Evolutionary conservation across 2,888 invertebrate species (phyloP), one percentile per base, ranked within the genome.

Genomic region (Homarus gammarus): DNA sequence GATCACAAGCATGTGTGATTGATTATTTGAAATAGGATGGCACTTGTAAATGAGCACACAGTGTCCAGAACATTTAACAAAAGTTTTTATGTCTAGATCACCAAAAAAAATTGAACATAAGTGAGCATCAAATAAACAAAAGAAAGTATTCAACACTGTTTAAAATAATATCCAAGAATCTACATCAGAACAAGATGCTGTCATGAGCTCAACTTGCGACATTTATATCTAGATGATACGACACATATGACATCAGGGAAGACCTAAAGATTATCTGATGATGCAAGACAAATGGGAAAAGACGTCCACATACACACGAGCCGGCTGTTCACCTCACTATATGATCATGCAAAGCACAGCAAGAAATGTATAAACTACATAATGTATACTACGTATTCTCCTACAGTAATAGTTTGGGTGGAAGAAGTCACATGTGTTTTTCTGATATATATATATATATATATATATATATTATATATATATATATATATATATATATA

Each of bases 341-440:
- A 18, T 56, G 56, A n/a, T 44, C 77, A 77, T 77, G 77, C 77
- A 77, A 77, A 77, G 77, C 77, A 44, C 27, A 77, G 51, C 51
- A 49, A 51, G 40, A 27, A 38, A 64, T 64, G 36, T 36, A 18
- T 64, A 36, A 38, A 18, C 56, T 18, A 56, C 18, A 18, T 56
- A 18, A 8, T n/a, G n/a, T n/a, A n/a, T n/a, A 56, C 22, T 12
- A 18, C 15, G 56, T 56, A 56, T 56, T 18, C 27, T 77, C 51
- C 77, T 8, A 70, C 31, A 56, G 18, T 18, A 56, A 56, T 3
- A 56, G 56, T 18, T 56, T 56, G 56, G 3, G 22, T 56, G 1
- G 18, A 56, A 56, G 12, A 18, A 12, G 5, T 56, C 22, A 22
- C 56, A 44, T 44, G 56, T 56, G 18, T 56, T n/a, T n/a, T 49